A percentile compares a stretch with the other conserved stretches of the same genome.
phyloP scores from a whole-genome alignment of 2,113 vertebrate species.

The Pseudonaja textilis region DNA sequence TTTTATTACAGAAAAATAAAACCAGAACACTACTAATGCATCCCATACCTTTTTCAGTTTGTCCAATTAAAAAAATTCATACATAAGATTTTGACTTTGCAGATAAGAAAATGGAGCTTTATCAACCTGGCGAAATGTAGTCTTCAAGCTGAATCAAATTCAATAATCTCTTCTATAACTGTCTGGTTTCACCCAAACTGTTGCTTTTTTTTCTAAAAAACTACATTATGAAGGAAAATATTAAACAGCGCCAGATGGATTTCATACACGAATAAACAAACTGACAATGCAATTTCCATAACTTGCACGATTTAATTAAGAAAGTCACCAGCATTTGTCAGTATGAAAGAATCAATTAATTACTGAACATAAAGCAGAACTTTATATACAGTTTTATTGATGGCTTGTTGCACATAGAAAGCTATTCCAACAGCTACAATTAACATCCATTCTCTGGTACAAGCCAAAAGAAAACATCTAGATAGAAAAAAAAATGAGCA shows the following conservation, averaged over 20 bases:
- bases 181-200: not conserved
- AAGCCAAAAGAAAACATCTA: not conserved
- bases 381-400: slow-evolving; percentile 14
- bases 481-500: not conserved
- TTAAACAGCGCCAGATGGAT: not conserved
- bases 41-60: not conserved
- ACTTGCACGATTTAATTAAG: slow-evolving; percentile 36
- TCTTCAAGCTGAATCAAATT: slow-evolving; percentile 19
- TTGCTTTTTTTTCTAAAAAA: not conserved
- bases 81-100: not conserved
- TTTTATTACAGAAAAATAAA: not conserved
- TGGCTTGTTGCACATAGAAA: not conserved
- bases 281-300: slow-evolving; percentile 22
- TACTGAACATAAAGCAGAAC: slow-evolving; percentile 24
- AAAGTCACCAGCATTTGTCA: not conserved
- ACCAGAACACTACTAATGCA: not conserved
- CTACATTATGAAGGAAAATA: not conserved
- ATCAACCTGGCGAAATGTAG: not conserved
- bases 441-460: slow-evolving; percentile 1
- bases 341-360: slow-evolving; percentile 20
- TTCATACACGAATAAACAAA: slow-evolving; percentile 28
- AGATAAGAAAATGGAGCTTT: slow-evolving; percentile 1
- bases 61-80: not conserved
- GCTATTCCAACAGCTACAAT: not conserved
- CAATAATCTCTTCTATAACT: not conserved